Evolutionary conservation across 2,888 invertebrate species (phyloP).

Genomic region (Andricus curvator): DNA sequence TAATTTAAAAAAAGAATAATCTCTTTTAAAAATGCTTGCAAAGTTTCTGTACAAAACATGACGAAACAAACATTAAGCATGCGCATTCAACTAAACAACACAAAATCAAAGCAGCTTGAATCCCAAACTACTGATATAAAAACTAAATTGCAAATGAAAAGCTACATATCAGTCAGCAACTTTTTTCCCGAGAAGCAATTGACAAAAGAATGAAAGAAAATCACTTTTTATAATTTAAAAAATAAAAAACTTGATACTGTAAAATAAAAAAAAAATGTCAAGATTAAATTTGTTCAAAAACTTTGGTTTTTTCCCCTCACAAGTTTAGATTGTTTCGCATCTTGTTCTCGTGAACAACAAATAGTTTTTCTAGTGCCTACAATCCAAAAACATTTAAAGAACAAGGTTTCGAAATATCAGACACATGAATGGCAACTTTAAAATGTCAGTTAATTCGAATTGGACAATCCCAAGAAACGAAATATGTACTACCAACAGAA

Average conservation of each 20-base stretch:
- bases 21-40: not conserved
- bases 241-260: not conserved
- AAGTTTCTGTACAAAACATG: not conserved
- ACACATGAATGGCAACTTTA: slow-evolving; percentile 16
- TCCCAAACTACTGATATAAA: slow-evolving; percentile 20
- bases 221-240: not conserved
- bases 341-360: not conserved
- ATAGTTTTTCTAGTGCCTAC: slow-evolving; percentile 9
- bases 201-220: not conserved
- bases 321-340: not conserved
- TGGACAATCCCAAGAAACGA: slow-evolving; percentile 25
- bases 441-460: slow-evolving; percentile 16
- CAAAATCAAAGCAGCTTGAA: slow-evolving; percentile 7
- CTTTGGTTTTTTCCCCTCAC: not conserved
- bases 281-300: not conserved
- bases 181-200: not conserved
- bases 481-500: slow-evolving; percentile 34
- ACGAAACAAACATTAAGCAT: slow-evolving; percentile 26
- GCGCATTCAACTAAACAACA: slow-evolving; percentile 12
- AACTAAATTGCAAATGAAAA: slow-evolving; percentile 1
- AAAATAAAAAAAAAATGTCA: not conserved
- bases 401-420: not conserved
- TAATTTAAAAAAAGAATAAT: slow-evolving; percentile 3
- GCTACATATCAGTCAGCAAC: no score
- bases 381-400: slow-evolving; percentile 3